phyloP scores from a whole-genome alignment of 2,113 vertebrate species.

The Muntiacus muntjak region DNA sequence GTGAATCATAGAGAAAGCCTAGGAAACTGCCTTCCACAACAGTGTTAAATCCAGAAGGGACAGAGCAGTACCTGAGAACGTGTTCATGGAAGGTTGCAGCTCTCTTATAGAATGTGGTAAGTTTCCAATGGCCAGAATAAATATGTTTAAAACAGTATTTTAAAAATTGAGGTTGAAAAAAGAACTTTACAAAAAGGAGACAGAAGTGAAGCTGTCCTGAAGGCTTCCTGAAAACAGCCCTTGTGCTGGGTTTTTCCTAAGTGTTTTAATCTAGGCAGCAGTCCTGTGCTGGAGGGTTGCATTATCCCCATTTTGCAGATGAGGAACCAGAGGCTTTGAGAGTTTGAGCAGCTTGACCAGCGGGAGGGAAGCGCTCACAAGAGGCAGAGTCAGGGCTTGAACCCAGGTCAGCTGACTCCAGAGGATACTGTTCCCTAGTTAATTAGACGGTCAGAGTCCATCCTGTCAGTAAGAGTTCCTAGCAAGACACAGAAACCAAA shows the following conservation, averaged over 20 bases:
- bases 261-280: background rate
- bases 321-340: background rate
- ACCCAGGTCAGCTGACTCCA: accelerated
- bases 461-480: background rate
- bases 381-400: background rate
- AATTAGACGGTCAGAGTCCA: background rate
- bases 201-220: background rate
- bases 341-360: background rate
- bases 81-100: background rate
- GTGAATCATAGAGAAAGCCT: background rate
- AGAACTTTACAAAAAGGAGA: background rate
- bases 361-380: background rate
- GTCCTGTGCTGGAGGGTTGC: background rate
- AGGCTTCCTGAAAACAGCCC: background rate
- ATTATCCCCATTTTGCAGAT: background rate
- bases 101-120: background rate
- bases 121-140: background rate
- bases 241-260: background rate
- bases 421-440: background rate
- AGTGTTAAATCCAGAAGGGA: background rate
- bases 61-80: background rate
- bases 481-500: background rate
- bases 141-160: background rate
- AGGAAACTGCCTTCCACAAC: background rate
- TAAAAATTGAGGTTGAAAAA: background rate